These are phyloP conservation scores for Phalloptychus januarius DNA, from an alignment of 2,797 vertebrate genomes.

Conservation along the genomic window DNA sequence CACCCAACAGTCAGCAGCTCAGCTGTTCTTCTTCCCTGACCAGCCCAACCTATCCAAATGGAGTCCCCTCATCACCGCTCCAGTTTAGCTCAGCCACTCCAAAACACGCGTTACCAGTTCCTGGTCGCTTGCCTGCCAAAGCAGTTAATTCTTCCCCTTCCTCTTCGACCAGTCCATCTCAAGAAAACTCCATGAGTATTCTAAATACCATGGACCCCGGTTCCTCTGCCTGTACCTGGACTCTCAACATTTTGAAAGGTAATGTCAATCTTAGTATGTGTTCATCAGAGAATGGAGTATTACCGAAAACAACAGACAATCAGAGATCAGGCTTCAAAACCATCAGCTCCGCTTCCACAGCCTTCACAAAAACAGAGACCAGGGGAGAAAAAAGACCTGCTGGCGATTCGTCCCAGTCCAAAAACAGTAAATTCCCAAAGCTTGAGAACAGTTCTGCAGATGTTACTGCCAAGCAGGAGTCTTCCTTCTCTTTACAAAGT, in stretches of 20 bases:
- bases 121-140: slow-evolving; percentile 87
- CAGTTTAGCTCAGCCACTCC: slow-evolving; percentile 96
- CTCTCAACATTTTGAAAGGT: slow-evolving; percentile 91
- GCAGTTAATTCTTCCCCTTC: slow-evolving; percentile 69
- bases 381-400: slow-evolving; percentile 75
- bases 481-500: slow-evolving; percentile 23
- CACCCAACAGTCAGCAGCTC: slow-evolving; percentile 32
- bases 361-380: slow-evolving; percentile 88
- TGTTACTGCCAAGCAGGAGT: slow-evolving; percentile 3
- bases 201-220: slow-evolving; percentile 96
- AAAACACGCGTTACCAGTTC: slow-evolving; percentile 94
- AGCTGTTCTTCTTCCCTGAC: slow-evolving; percentile 45
- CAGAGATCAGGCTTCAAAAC: slow-evolving; percentile 86
- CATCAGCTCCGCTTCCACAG: slow-evolving; percentile 87
- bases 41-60: slow-evolving; percentile 77
- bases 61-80: slow-evolving; percentile 89
- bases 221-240: slow-evolving; percentile 91
- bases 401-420: slow-evolving; percentile 62
- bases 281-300: slow-evolving; percentile 66
- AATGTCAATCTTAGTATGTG: slow-evolving; percentile 84
- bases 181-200: slow-evolving; percentile 94
- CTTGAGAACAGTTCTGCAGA: slow-evolving; percentile 75
- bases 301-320: slow-evolving; percentile 63
- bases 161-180: slow-evolving; percentile 70
- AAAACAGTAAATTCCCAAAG: slow-evolving; percentile 84